Evolutionary conservation across 2,113 vertebrate genomes (phyloP), one percentile per base, ranked within the genome.

Genomic region (Triplophysa siluroides): DNA sequence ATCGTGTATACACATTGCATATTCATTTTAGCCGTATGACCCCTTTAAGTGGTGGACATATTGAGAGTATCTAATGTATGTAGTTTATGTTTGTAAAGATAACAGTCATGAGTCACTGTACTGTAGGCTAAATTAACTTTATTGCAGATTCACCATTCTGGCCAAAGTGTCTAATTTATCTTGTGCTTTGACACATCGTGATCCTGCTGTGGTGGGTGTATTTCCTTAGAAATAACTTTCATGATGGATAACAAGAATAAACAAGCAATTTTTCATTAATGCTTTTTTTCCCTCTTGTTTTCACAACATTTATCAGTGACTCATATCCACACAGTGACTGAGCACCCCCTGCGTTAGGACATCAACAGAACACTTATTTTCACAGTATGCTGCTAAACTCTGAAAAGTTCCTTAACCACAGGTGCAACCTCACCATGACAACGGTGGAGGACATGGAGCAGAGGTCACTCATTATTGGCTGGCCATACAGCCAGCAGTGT

Each of bases 381-480:
- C 56, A 45, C 54, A 62, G 14, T 26, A 18, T 43, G 21, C 58
- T 62, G 72, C 72, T 75, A 54, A 45, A 14, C 58, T 63, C 23
- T 26, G 73, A 76, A 24, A 50, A 64, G 41, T 33, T 63, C 11
- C 0, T n/a, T 38, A 65, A 62, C 74, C 74, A 76, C 45, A 23
- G 61, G 74, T 54, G 24, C 4, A 10, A 29, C 60, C 41, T 76
- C 60, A 76, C 73, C 41, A 64, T 64, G 60, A 64, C 73, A 76
- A 38, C 19, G 26, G 45, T 11, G 21, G 45, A 76, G 45, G 61
- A 54, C 18, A 76, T 52, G 12, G 23, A 29, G 19, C 11, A 65
- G 7, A 38, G 74, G 74, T 76, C 64, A 76, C 12, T 21, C 62
- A 38, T 64, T 76, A 76, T 76, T 65, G 74, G 43, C 74, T 65